phyloP scores from a whole-genome alignment of 2,113 vertebrate species.

The Embiotoca jacksoni region DNA sequence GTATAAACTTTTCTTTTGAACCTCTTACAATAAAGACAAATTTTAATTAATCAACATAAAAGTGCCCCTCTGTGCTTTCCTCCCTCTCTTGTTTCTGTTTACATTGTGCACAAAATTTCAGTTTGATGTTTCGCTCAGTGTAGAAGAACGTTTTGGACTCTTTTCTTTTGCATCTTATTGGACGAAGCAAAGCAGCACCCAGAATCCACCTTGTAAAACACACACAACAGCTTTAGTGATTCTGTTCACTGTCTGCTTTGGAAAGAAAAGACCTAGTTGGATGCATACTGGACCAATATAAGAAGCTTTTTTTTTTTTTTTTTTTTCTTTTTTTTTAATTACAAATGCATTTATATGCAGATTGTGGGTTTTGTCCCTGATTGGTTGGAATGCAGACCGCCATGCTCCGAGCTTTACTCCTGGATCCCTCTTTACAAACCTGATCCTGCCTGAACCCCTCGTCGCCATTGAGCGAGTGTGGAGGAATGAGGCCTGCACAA shows the following conservation, averaged over 20 bases:
- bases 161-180: fast-evolving
- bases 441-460: slow-evolving; percentile 64
- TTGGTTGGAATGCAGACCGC: slow-evolving; percentile 47
- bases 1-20: neutral
- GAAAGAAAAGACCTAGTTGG: neutral
- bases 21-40: neutral
- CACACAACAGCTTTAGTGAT: neutral
- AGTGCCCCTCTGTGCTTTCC: too few relatives aligned
- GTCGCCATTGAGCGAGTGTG: slow-evolving; percentile 43
- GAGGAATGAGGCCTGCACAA: slow-evolving; percentile 71
- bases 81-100: neutral
- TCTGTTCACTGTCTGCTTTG: neutral
- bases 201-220: neutral
- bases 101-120: neutral
- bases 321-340: slow-evolving; percentile 15
- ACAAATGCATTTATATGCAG: slow-evolving; percentile 44
- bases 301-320: slow-evolving; percentile 1
- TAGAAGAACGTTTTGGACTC: neutral
- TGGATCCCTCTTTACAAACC: slow-evolving; percentile 69
- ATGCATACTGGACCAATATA: slow-evolving; percentile 14
- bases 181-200: neutral
- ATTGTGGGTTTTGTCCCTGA: slow-evolving; percentile 20
- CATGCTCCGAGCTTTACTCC: slow-evolving; percentile 43
- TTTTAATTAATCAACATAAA: neutral
- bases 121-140: neutral